phyloP scores from a whole-genome alignment of 1,140 invertebrate genomes.

The Listronotus oregonensis region DNA sequence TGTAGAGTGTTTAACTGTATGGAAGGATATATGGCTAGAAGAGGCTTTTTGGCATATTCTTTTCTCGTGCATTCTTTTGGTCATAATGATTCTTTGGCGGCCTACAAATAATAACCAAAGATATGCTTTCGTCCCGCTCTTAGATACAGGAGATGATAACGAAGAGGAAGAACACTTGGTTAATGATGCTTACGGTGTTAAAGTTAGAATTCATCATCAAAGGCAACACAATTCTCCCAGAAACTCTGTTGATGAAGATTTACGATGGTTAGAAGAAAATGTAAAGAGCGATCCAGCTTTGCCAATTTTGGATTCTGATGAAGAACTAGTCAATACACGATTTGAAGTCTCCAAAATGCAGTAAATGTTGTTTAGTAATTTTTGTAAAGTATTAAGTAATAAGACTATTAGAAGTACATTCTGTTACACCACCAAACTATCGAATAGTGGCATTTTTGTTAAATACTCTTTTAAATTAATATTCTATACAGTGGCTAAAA shows the following conservation, averaged over 20 bases:
- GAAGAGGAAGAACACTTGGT: slow-evolving; percentile 83
- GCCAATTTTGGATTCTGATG: slow-evolving; percentile 86
- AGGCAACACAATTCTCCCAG: slow-evolving; percentile 42
- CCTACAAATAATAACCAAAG: slow-evolving; percentile 94
- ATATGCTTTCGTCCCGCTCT: slow-evolving; percentile 90
- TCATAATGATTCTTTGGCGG: slow-evolving; percentile 93
- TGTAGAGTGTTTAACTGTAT: slow-evolving; percentile 62
- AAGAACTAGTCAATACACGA: slow-evolving; percentile 85
- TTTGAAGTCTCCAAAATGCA: slow-evolving; percentile 94
- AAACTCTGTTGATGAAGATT: slow-evolving; percentile 72
- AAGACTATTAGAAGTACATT: too few species aligned
- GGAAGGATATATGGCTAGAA: slow-evolving; percentile 91
- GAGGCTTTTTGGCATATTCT: slow-evolving; percentile 93
- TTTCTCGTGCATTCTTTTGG: slow-evolving; percentile 84
- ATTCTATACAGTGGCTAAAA: too few species aligned
- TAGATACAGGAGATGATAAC: slow-evolving; percentile 84
- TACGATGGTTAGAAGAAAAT: slow-evolving; percentile 92
- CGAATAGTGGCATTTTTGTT: too few species aligned
- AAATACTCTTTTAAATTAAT: too few species aligned
- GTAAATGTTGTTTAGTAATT: slow-evolving; percentile 50
- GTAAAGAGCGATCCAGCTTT: slow-evolving; percentile 76
- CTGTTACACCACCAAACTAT: too few species aligned
- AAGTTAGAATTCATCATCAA: slow-evolving; percentile 67
- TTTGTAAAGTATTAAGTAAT: too few species aligned
- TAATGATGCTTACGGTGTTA: slow-evolving; percentile 84